Evolutionary conservation across 2,888 invertebrate species (phyloP), one percentile per base, ranked within the genome.

Genomic region (Torymus aiolomorphi): DNA sequence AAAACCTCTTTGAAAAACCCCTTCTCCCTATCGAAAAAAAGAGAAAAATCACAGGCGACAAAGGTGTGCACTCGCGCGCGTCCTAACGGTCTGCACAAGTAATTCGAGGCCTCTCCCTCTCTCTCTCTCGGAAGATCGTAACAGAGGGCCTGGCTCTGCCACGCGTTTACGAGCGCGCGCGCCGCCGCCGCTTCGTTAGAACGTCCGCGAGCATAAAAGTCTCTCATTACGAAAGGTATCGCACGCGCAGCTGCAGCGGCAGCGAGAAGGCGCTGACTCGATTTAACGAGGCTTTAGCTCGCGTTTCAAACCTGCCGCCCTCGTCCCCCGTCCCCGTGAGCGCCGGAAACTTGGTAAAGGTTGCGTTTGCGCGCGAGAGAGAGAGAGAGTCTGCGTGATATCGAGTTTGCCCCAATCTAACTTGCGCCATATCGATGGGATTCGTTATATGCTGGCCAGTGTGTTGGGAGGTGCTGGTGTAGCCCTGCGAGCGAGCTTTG

Each of bases 151-250:
- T 82, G 80, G 83, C 80, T 80, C 80, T 20, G 74, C 83, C 83
- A 78, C 82, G 83, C 84, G 83, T 86, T 87, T 86, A 86, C 83
- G 85, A 87, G 84, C 77, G 84, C 42, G 8, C 42, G 4, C 31
- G 31, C 5, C 31, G 42, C 42, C 42, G 8, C 81, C 82, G 83
- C 77, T 86, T 87, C 86, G 85, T 88, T 86, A 87, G 80, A 83
- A 84, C 82, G 83, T 84, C 82, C 80, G 81, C 82, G 80, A 80
- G 83, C 85, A 86, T 87, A 87, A 87, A 87, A 87, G 84, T 86
- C 84, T 85, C 85, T 87, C 86, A 87, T 88, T 87, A 87, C 83
- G 81, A 82, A 83, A 74, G 85, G 84, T 84, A 83, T 85, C 82
- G 78, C 77, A 57, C 75, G 72, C 66, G 62, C 57, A n/a, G 14